These are phyloP conservation scores for Zeugodacus cucurbitae DNA, from an alignment of 1,140 invertebrate genomes.

Conservation along the genomic window DNA sequence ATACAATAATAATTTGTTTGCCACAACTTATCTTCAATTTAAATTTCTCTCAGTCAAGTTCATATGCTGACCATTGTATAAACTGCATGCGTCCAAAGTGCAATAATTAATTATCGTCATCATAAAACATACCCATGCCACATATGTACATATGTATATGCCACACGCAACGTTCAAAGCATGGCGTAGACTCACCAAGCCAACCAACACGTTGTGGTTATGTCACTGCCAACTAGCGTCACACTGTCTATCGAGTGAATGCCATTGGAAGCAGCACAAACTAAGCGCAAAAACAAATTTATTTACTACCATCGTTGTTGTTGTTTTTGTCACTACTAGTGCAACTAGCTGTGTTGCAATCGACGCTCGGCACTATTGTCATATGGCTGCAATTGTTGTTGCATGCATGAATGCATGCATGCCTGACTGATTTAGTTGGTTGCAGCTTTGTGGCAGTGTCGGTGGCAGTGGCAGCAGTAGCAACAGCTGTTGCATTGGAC, in stretches of 20 bases:
- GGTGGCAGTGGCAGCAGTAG: not conserved
- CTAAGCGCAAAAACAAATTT: not conserved
- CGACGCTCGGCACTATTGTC: not conserved
- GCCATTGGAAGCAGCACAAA: not conserved
- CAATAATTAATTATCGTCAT: not conserved
- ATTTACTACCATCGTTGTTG: not conserved
- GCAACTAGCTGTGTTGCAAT: not conserved
- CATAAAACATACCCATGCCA: not conserved
- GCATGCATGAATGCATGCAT: not conserved
- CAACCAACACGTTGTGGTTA: not conserved
- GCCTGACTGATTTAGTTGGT: not conserved
- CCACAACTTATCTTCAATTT: too few species aligned
- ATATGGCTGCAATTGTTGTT: not conserved
- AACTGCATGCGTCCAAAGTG: not conserved
- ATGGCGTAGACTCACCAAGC: not conserved
- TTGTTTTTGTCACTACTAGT: not conserved
- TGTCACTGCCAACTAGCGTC: constrained; percentile 6
- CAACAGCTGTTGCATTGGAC: not conserved
- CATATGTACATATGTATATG: not conserved
- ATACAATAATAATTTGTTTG: too few species aligned
- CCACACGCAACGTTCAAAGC: not conserved
- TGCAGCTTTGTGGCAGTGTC: not conserved
- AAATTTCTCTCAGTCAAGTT: too few species aligned
- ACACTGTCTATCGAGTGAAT: not conserved
- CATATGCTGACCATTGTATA: not conserved